Evolutionary conservation across 2,113 vertebrate genomes (phyloP), one percentile per base, ranked within the genome.

Genomic region (Tympanuchus pallidicinctus): DNA sequence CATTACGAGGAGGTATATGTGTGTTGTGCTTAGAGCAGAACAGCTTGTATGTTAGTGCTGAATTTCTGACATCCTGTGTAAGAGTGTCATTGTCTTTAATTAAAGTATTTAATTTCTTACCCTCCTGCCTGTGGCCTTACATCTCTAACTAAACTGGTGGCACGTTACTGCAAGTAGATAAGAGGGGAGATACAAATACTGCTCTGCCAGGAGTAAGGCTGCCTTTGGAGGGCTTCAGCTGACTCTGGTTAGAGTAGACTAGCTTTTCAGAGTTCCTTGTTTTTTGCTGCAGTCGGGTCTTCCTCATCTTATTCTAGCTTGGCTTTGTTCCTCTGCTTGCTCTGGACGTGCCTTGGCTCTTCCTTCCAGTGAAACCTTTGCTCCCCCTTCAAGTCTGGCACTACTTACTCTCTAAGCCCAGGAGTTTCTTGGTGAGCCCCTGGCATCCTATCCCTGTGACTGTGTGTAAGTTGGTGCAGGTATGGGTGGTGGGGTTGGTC

Each of bases 41-140:
- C 30, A n/a, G 13, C 82, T 92, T 42, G 18, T 79, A 54, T 70
- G 47, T 94, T 66, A 67, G 4, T 47, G 36, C 34, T 88, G 65
- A 71, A 43, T 69, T 81, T 67, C 73, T 89, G 45, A 19, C 70
- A 36, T 30, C 28, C 40, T 65, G 48, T 11, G 1, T 36, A n/a
- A 67, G 3, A 75, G 6, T 52, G 27, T 65, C 38, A 13, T 82
- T 47, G 40, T 87, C n/a, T 87, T 76, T 48, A 65, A 79, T 84
- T 57, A 69, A 94, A 89, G 54, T 36, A 15, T 89, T 76, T 43
- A 38, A 18, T 48, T 92, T 80, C 60, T 89, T 88, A 19, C 6
- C 13, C 18, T 81, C 45, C 38, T 71, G 57, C 24, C 50, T 54
- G 20, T 2, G 1, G 14, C 30, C 5, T 65, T 76, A 24, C 28